A percentile compares a stretch with the other conserved stretches of the same genome.
Evolutionary conservation across 2,797 vertebrate genomes (phyloP).

Genomic region (Semaprochilodus insignis): DNA sequence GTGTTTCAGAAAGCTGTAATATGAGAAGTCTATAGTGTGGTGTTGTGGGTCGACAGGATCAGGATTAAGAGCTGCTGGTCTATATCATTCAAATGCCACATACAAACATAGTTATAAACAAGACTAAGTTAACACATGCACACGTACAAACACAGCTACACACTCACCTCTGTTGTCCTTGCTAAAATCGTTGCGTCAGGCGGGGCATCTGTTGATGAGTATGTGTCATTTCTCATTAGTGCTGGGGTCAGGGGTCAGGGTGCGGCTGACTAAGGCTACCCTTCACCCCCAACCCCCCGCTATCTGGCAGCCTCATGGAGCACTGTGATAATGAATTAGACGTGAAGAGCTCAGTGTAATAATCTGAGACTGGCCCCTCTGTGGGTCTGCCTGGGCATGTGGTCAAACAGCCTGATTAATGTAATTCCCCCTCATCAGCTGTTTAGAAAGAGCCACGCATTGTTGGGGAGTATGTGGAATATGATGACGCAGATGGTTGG

Average conservation of each 20-base stretch:
- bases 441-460: constrained; percentile 8
- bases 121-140: constrained; percentile 8
- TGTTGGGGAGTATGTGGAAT: constrained; percentile 25
- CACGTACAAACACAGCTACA: constrained; percentile 18
- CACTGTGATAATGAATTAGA: constrained; percentile 45
- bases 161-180: constrained; percentile 10
- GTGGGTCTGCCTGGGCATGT: constrained; percentile 8
- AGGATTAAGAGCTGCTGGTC: no score
- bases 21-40: no score
- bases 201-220: constrained; percentile 28
- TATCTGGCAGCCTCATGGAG: neutral
- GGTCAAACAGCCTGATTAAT: constrained; percentile 49
- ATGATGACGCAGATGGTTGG: constrained; percentile 46
- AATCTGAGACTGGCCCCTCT: constrained; percentile 25
- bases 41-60: no score
- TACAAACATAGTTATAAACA: neutral
- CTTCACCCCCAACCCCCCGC: constrained; percentile 12
- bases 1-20: no score
- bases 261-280: constrained; percentile 2
- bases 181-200: constrained; percentile 13
- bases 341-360: constrained; percentile 20
- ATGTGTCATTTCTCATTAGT: constrained; percentile 42
- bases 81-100: neutral
- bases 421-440: constrained; percentile 40
- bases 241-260: constrained; percentile 46